Percentiles rank a stretch among this genome's conserved stretches.
Conservation (phyloP, 1,140 invertebrate genomes). For the Sitophilus oryzae region DNA sequence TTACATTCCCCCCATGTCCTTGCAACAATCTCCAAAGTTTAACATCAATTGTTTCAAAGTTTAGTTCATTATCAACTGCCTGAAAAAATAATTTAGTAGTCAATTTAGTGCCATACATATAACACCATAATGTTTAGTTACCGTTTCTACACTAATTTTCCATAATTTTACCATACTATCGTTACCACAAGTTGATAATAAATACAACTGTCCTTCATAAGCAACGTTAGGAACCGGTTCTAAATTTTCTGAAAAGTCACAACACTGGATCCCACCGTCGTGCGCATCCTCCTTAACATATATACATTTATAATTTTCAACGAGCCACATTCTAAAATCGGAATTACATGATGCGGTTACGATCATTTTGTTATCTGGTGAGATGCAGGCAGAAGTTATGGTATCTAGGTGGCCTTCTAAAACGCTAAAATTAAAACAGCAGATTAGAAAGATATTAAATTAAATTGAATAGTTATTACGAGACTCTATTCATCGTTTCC, state of each 20-base stretch:
- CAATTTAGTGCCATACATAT: not conserved
- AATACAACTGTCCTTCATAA: slow-evolving; percentile 43
- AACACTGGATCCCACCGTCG: slow-evolving; percentile 63
- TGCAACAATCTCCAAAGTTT: slow-evolving; percentile 41
- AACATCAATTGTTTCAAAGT: slow-evolving; percentile 31
- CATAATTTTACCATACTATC: slow-evolving; percentile 68
- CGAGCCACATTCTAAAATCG: slow-evolving; percentile 57
- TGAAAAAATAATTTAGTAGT: slow-evolving; percentile 6
- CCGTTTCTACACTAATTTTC: slow-evolving; percentile 50
- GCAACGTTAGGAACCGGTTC: slow-evolving; percentile 40
- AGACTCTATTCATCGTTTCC: slow-evolving; percentile 50
- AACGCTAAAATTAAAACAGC: slow-evolving; percentile 36
- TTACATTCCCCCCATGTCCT: slow-evolving; percentile 55
- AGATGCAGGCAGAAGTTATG: slow-evolving; percentile 57
- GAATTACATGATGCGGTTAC: slow-evolving; percentile 60
- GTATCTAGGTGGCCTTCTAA: slow-evolving; percentile 53
- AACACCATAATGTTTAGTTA: not conserved
- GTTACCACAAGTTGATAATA: slow-evolving; percentile 65
- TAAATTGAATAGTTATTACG: slow-evolving; percentile 14
- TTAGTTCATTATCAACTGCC: slow-evolving; percentile 11
- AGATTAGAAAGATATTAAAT: not conserved
- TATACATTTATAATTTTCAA: slow-evolving; percentile 32
- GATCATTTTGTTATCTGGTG: slow-evolving; percentile 58
- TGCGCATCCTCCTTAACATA: slow-evolving; percentile 54
- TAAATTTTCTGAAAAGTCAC: slow-evolving; percentile 56